Conservation (phyloP, 2,888 invertebrate species). For the Eupithecia centaureata region DNA sequence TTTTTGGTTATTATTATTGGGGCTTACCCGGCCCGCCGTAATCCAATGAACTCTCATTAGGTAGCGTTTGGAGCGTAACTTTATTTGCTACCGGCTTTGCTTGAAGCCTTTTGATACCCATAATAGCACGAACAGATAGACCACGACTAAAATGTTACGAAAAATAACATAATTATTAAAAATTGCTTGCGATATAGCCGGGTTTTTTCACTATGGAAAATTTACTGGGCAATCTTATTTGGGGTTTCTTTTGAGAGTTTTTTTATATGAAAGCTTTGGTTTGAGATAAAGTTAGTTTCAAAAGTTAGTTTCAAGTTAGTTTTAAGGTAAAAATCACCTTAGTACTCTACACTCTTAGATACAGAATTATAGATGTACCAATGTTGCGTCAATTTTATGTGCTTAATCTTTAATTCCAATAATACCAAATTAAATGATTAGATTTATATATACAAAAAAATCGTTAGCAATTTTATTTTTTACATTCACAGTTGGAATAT, state of each 20-base stretch:
- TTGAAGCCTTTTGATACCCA: conserved; percentile 70
- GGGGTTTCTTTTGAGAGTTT: conserved; percentile 14
- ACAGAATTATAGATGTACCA: background rate
- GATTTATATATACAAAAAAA: too few relatives aligned
- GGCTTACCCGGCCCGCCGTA: conserved; percentile 72
- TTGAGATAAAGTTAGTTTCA: background rate
- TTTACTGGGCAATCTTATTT: conserved; percentile 39
- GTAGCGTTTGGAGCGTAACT: conserved; percentile 72
- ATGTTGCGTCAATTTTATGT: background rate
- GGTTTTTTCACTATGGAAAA: conserved; percentile 53
- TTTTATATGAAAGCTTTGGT: conserved; percentile 9
- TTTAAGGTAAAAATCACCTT: background rate
- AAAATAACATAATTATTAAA: conserved; percentile 80
- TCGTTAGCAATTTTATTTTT: too few relatives aligned
- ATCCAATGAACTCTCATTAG: conserved; percentile 83
- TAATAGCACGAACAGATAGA: conserved; percentile 74
- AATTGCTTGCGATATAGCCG: conserved; percentile 75
- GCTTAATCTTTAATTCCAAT: too few relatives aligned
- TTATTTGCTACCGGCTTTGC: conserved; percentile 78
- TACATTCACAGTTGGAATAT: too few relatives aligned
- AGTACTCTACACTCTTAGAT: background rate
- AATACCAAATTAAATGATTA: too few relatives aligned
- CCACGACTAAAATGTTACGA: conserved; percentile 61
- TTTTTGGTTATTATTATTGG: conserved; percentile 82
- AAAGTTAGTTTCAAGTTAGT: too few relatives aligned